Evolutionary conservation across 1,140 invertebrate species (phyloP).

Genomic region (Lordiphosa mommai): DNA sequence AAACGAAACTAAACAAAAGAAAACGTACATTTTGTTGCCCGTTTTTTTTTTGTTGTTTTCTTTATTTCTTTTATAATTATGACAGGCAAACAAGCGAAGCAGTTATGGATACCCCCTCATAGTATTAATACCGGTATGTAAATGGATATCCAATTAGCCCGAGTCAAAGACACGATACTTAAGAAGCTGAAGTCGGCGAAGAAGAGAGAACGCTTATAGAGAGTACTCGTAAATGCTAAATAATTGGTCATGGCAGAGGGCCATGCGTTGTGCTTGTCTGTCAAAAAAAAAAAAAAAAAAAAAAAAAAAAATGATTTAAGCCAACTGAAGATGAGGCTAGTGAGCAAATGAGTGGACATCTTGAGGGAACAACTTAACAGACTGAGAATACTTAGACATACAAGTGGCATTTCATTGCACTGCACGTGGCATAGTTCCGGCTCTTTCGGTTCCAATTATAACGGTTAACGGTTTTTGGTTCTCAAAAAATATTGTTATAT

Average conservation of each 20-base stretch:
- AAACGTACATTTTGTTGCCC: not conserved
- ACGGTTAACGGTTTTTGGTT: no score
- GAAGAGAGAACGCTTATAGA: slow-evolving; percentile 22
- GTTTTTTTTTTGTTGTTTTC: not conserved
- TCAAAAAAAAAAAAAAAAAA: slow-evolving; percentile 9
- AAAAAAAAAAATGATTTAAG: not conserved
- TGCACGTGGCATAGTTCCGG: no score
- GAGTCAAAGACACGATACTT: not conserved
- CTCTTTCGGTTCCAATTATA: no score
- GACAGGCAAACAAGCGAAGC: slow-evolving; percentile 8
- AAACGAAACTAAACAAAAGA: not conserved
- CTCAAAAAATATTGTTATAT: no score
- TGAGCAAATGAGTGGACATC: not conserved
- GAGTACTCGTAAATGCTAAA: slow-evolving; percentile 30
- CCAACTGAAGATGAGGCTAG: not conserved
- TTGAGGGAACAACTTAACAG: not conserved
- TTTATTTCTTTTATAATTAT: slow-evolving; percentile 2
- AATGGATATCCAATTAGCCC: slow-evolving; percentile 28
- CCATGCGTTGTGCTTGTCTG: slow-evolving; percentile 33
- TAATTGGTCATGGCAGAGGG: slow-evolving; percentile 46
- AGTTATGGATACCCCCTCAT: slow-evolving; percentile 3
- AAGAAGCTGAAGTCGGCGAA: slow-evolving; percentile 6
- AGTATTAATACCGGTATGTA: slow-evolving; percentile 5
- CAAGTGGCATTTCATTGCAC: no score
- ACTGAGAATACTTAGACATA: not conserved